A percentile compares a stretch with the other conserved stretches of the same genome.
Conservation (phyloP, 1,140 invertebrate genomes). For the Hormaphis cornu region DNA sequence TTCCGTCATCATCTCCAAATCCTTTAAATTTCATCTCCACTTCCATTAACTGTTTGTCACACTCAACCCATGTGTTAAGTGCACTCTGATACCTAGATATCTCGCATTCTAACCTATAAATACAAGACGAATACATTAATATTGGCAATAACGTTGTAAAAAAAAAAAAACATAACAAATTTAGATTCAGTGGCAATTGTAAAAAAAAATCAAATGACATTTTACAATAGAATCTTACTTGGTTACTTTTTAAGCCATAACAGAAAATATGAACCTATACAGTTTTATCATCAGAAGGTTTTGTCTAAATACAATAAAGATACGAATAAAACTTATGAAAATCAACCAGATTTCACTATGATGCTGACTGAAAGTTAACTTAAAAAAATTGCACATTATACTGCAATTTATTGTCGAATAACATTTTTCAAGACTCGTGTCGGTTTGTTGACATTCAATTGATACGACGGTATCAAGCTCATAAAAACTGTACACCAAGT, state of each 20-base stretch:
- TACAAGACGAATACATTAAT: background rate
- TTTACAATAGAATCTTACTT: background rate
- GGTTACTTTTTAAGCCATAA: background rate
- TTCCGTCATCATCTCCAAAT: background rate
- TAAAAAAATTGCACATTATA: no score
- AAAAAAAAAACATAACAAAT: background rate
- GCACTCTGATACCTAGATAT: slow-evolving; percentile 19
- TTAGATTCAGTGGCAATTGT: background rate
- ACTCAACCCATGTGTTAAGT: background rate
- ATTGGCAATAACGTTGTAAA: background rate
- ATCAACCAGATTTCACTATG: background rate
- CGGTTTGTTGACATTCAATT: no score
- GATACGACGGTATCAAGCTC: background rate
- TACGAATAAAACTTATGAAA: slow-evolving; percentile 2
- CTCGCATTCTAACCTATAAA: slow-evolving; percentile 5
- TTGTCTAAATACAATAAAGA: background rate
- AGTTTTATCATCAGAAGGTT: slow-evolving; percentile 5
- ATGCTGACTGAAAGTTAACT: background rate
- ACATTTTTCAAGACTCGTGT: no score
- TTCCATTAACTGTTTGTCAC: slow-evolving; percentile 26
- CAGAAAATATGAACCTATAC: background rate
- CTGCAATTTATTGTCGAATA: no score
- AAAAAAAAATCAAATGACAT: background rate
- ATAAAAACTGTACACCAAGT: background rate
- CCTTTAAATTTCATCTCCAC: slow-evolving; percentile 33